These are phyloP conservation scores for Ctenochaetus hawaiiensis DNA, from an alignment of 2,797 vertebrate species.

Conservation along the genomic window DNA sequence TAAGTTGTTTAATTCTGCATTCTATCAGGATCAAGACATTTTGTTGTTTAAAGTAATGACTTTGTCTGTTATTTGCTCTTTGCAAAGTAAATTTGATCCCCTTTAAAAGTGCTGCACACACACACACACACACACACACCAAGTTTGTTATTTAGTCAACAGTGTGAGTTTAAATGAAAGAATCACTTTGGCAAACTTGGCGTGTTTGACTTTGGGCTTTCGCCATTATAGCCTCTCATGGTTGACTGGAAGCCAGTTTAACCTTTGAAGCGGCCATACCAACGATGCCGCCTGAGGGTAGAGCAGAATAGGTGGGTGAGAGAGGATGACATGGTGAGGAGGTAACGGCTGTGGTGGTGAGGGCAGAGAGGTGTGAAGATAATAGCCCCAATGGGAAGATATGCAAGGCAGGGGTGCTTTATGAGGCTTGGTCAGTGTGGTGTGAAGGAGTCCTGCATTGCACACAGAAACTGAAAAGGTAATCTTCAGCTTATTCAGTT, in stretches of 20 bases:
- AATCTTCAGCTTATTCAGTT: constrained; percentile 65
- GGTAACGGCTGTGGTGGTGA: constrained; percentile 63
- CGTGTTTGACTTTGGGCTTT: constrained; percentile 80
- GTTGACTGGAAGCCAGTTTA: constrained; percentile 72
- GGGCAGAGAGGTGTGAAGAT: constrained; percentile 83
- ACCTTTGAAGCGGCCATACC: constrained; percentile 61
- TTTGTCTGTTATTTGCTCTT: constrained; percentile 38
- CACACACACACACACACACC: constrained; percentile 11
- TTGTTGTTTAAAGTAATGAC: constrained; percentile 19
- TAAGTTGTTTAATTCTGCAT: constrained; percentile 20
- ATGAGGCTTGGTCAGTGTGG: constrained; percentile 75
- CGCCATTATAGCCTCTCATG: constrained; percentile 70
- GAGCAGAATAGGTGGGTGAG: constrained; percentile 54
- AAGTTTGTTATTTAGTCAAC: constrained; percentile 56
- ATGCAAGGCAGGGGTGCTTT: constrained; percentile 78
- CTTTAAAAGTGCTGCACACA: constrained; percentile 38
- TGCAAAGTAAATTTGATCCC: constrained; percentile 30
- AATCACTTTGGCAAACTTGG: constrained; percentile 75
- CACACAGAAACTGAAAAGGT: constrained; percentile 63
- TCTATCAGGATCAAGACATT: constrained; percentile 36
- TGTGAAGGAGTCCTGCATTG: constrained; percentile 78
- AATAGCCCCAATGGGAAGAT: constrained; percentile 82
- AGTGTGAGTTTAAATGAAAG: constrained; percentile 62
- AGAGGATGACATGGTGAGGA: constrained; percentile 56
- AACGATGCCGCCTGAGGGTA: constrained; percentile 53